Evolutionary conservation across 2,888 invertebrate species (phyloP).

Genomic region (Arctia plantaginis): DNA sequence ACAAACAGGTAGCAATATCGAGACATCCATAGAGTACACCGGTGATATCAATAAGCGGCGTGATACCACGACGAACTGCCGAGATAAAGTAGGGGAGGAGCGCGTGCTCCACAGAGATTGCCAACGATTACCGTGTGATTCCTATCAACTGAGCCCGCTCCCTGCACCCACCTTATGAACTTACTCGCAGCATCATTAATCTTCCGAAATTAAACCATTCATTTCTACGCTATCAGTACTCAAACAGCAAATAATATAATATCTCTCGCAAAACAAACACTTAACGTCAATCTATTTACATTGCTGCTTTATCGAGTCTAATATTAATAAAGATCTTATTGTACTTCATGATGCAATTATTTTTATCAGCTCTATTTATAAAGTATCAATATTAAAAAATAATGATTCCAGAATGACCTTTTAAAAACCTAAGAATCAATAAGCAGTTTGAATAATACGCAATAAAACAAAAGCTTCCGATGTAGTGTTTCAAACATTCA

Average conservation of each 20-base stretch:
- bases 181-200: slow-evolving; percentile 42
- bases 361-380: slow-evolving; percentile 60
- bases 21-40: slow-evolving; percentile 65
- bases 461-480: slow-evolving; percentile 61
- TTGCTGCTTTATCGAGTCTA: slow-evolving; percentile 65
- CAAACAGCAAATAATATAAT: slow-evolving; percentile 44
- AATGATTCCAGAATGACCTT: slow-evolving; percentile 49
- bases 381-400: slow-evolving; percentile 61
- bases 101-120: slow-evolving; percentile 69
- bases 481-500: slow-evolving; percentile 72
- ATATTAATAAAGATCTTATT: slow-evolving; percentile 77
- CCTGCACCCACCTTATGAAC: slow-evolving; percentile 35
- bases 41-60: slow-evolving; percentile 70
- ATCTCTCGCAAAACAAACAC: slow-evolving; percentile 58
- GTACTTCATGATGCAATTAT: slow-evolving; percentile 73
- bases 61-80: slow-evolving; percentile 57
- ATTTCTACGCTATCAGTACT: slow-evolving; percentile 28
- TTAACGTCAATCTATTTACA: slow-evolving; percentile 60
- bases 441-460: slow-evolving; percentile 69
- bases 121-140: slow-evolving; percentile 67
- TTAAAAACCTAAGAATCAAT: slow-evolving; percentile 63
- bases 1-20: slow-evolving; percentile 79
- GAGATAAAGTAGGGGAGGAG: slow-evolving; percentile 59
- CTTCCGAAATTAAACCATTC: slow-evolving; percentile 42
- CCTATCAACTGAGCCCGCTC: slow-evolving; percentile 46